Base-by-base conservation (phyloP, 1,140 invertebrate species). In the Rhyzopertha dominica region DNA sequence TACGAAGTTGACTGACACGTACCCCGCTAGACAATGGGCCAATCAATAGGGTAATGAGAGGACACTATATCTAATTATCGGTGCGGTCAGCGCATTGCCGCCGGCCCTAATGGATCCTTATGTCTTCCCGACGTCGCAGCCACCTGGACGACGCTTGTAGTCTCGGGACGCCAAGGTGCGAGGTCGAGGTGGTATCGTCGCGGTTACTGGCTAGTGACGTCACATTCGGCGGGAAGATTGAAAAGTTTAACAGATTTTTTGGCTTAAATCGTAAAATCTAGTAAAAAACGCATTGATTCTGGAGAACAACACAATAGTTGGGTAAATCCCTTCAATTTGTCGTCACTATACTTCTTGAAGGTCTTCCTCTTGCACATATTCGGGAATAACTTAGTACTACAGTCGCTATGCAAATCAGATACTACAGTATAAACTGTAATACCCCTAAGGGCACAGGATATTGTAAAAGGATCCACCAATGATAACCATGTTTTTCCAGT, bases 31-130 rank as follows among this genome's bases (percentile, higher is more conserved):
- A 67, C 65, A 67, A 67, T 67, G 51, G 58, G 46, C 56, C 65
- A 67, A 67, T 67, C 65, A 67, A 66, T 67, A 64, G 53, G 56
- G 62, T 66, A 66, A 68, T 68, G 64, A 68, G 63, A 64, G 66
- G 66, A 66, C 60, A 66, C 59, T 65, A 63, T 65, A 68, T 68
- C 62, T 63, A 68, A 68, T 68, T 66, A 68, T 65, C 47, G 62
- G 48, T 62, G 64, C 62, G 66, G 66, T 66, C 62, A 63, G 49
- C 50, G 45, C 43, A 39, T 34, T 48, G 40, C 51, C 38, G 34
- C 32, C 49, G 20, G 17, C 41, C 32, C 42, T 51, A 51, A 51
- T 51, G 49, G 49, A 51, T 35, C n/a, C 36, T 16, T 18, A 13
- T n/a, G 12, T 23, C 19, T 19, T 8, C 14, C 14, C n/a, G 36